Conservation (phyloP, 30 jellyfish, hydroid and myxozoan species). For the Aurelia coerulea region DNA sequence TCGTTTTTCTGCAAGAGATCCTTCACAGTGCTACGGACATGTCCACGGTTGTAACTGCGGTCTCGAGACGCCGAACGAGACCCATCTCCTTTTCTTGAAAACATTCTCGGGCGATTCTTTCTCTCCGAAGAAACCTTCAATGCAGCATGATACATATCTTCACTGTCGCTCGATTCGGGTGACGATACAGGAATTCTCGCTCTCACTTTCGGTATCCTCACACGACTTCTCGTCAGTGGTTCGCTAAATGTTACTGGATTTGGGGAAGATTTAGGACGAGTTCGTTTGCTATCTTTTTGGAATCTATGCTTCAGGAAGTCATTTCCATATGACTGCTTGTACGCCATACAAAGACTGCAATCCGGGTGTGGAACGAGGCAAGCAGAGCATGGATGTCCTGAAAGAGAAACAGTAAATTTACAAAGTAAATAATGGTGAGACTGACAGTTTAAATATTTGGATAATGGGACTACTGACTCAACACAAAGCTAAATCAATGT, state of each 20-base stretch:
- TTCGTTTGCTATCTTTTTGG: constrained; percentile 3
- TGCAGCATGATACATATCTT: constrained; percentile 58
- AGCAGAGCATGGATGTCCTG: constrained; percentile 42
- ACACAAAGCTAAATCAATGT: too few relatives aligned
- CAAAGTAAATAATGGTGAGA: too few relatives aligned
- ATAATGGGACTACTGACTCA: too few relatives aligned
- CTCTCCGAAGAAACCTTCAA: constrained; percentile 47
- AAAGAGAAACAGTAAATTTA: not conserved
- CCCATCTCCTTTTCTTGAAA: constrained; percentile 3
- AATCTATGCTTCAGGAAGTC: constrained; percentile 54
- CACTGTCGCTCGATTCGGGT: constrained; percentile 37
- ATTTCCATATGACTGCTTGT: constrained; percentile 57
- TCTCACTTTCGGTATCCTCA: constrained; percentile 26
- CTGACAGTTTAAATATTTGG: too few relatives aligned
- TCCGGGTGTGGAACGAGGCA: constrained; percentile 76
- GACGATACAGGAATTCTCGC: constrained; percentile 53
- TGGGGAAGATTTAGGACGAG: constrained; percentile 8
- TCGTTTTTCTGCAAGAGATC: constrained; percentile 72
- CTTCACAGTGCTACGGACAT: constrained; percentile 70
- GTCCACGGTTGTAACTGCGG: constrained; percentile 6
- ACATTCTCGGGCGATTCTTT: constrained; percentile 45
- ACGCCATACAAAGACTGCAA: constrained; percentile 71
- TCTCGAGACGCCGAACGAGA: not conserved
- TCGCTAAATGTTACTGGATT: not conserved
- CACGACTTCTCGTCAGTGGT: constrained; percentile 4